Base-by-base conservation (phyloP, 1,140 invertebrate genomes). In the Papilio xuthus region DNA sequence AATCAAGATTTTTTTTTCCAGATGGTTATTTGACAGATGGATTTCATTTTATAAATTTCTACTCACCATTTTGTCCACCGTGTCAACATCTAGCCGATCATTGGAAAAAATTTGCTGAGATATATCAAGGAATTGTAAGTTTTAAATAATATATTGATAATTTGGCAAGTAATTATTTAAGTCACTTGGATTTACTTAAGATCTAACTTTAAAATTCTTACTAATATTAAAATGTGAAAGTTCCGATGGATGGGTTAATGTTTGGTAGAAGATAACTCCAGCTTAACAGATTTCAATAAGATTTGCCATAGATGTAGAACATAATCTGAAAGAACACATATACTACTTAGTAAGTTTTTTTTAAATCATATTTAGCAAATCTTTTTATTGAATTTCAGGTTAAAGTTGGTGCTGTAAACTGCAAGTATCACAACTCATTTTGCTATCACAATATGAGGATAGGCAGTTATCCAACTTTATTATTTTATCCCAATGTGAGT, bases 21-120 rank as follows among this genome's bases (percentile, higher is more conserved):
- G 92, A 88, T 78, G 81, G 78, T 70, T 90, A 88, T 79, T 94
- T 96, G 53, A 96, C 95, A 23, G 94, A 96, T 63, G 96, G 94
- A 93, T 90, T 97, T 23, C 97, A 97, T 97, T 96, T 98, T 85
- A 95, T 98, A 72, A 98, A 98, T 91, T 98, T 96, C 89, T 98
- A 97, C 90, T 98, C 97, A 12, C 96, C 97, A 10, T 96, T 96
- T 91, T 98, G 97, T 89, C 96, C 96, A 15, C 97, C 98, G 80
- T 98, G 97, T 90, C 97, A 98, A 90, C 94, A 95, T 67, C 92
- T 98, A 77, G 97, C 96, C 8, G 94, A 95, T n/a, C 92, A 96
- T 90, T 98, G 97, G 97, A 95, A 97, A 69, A 95, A 96, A 88
- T 89, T 98, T 60, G 97, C 97, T 18, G 95, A 96, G 88, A 79